Percentiles rank a stretch among this genome's conserved stretches.
These are phyloP conservation scores for Thalassoma bifasciatum DNA, from an alignment of 2,113 vertebrate species.

Conservation along the genomic window DNA sequence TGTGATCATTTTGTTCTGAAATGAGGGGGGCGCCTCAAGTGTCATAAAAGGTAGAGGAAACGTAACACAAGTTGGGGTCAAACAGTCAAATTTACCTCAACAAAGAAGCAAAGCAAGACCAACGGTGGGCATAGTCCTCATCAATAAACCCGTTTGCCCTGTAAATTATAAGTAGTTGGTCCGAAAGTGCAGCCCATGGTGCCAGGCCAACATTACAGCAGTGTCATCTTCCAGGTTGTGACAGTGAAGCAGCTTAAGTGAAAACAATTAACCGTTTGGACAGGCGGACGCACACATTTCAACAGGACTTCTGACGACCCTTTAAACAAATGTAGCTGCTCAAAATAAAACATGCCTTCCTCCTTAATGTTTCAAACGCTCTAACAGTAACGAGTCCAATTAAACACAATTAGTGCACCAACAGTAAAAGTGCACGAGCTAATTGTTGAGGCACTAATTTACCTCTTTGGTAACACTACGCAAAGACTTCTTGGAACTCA, in stretches of 20 bases:
- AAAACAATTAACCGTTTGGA: constrained; percentile 35
- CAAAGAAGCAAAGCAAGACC: constrained; percentile 13
- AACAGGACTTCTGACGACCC: neutral
- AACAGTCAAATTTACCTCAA: constrained; percentile 15
- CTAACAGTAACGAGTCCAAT: neutral
- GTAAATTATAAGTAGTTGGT: constrained; percentile 38
- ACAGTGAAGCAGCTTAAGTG: constrained; percentile 42
- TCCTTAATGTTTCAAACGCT: neutral
- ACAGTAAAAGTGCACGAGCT: neutral
- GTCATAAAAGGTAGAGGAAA: neutral
- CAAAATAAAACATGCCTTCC: no score
- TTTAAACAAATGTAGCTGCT: neutral
- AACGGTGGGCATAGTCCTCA: constrained; percentile 19
- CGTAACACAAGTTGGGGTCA: constrained; percentile 34
- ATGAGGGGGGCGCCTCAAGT: neutral
- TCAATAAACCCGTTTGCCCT: constrained; percentile 21
- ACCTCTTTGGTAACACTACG: constrained; percentile 8
- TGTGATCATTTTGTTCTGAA: neutral
- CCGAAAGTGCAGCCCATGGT: constrained; percentile 20
- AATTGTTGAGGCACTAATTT: constrained; percentile 1
- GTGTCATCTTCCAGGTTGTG: constrained; percentile 21
- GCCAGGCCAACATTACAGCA: constrained; percentile 25
- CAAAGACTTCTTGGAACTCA: neutral
- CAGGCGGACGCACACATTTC: neutral
- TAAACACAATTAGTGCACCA: constrained; percentile 8